Evolutionary conservation across 2,113 vertebrate species (phyloP), one percentile per base, ranked within the genome.

Genomic region (Bubo scandiacus): DNA sequence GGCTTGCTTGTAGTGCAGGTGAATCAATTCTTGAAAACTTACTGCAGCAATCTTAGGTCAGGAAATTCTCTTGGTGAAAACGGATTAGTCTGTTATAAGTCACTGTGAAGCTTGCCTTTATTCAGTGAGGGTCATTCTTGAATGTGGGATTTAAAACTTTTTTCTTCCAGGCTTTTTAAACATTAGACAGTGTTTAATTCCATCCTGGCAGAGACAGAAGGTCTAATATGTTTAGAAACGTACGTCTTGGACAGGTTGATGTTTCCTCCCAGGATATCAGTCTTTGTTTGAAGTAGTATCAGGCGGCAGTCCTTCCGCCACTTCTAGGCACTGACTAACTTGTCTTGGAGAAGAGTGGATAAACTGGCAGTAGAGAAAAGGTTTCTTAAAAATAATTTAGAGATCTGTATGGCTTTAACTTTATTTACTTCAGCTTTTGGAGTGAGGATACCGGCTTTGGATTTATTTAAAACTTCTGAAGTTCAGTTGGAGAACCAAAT

Each of bases 381-480:
- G 11, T 49, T 75, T 94, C 73, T 89, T 79, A 40, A 94, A 94
- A 94, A 61, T 59, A 51, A 88, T 91, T 68, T 75, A 45, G 40
- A 42, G 26, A 51, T 90, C 38, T 80, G 21, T 36, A 20, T 54
- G 59, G 54, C 32, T 81, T 90, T 80, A 88, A 57, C 43, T 81
- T 92, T 83, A 59, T 62, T 80, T 81, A 59, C 73, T 86, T 92
- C 55, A 74, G 51, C 80, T 84, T 66, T 89, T 1, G 1, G 25
- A 75, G 63, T 49, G 43, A 59, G 80, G 71, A 85, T 59, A 26
- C 19, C 10, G 20, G 43, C 55, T 92, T 88, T 86, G 49, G 30
- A 42, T 86, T 97, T 94, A 61, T 67, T 86, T 88, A 82, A 88
- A 90, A 51, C 38, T 82, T 90, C 32, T 95, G 82, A 95, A 92